phyloP scores from a whole-genome alignment of 2,888 invertebrate species.

The Clanis bilineata region DNA sequence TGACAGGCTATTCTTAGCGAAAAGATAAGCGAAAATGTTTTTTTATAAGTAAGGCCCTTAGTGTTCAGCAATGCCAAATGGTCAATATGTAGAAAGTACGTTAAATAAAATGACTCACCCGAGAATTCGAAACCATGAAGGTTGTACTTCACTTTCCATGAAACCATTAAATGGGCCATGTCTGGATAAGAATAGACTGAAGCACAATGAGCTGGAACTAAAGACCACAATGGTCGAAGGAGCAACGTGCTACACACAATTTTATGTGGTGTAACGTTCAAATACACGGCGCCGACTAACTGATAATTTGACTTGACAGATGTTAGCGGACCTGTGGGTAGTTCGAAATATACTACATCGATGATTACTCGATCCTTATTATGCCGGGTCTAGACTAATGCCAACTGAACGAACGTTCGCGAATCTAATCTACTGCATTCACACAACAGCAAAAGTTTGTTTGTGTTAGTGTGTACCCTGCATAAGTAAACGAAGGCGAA shows the following conservation, averaged over 20 bases:
- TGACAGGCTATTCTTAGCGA: too few species aligned
- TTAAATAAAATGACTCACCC: constrained; percentile 27
- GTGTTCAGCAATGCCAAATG: too few species aligned
- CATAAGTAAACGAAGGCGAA: too few species aligned
- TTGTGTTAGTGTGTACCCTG: too few species aligned
- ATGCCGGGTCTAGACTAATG: too few species aligned
- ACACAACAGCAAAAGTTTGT: too few species aligned
- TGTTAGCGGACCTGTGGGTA: not conserved
- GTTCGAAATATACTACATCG: not conserved
- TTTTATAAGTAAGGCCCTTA: too few species aligned
- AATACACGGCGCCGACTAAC: constrained; percentile 42
- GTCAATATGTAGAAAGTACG: not conserved
- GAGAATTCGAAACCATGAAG: constrained; percentile 17
- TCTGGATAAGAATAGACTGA: constrained; percentile 50
- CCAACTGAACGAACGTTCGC: too few species aligned
- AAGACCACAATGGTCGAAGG: constrained; percentile 49
- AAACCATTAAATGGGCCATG: constrained; percentile 35
- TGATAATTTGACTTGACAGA: constrained; percentile 9
- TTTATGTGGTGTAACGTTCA: constrained; percentile 31
- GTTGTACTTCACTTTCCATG: constrained; percentile 51
- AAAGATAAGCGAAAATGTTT: too few species aligned
- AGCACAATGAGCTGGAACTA: constrained; percentile 55
- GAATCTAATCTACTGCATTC: too few species aligned
- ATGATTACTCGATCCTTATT: not conserved
- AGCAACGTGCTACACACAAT: constrained; percentile 48